A percentile compares a stretch with the other conserved stretches of the same genome.
Conservation (phyloP, 2,888 invertebrate species). For the Athalia cordata region DNA sequence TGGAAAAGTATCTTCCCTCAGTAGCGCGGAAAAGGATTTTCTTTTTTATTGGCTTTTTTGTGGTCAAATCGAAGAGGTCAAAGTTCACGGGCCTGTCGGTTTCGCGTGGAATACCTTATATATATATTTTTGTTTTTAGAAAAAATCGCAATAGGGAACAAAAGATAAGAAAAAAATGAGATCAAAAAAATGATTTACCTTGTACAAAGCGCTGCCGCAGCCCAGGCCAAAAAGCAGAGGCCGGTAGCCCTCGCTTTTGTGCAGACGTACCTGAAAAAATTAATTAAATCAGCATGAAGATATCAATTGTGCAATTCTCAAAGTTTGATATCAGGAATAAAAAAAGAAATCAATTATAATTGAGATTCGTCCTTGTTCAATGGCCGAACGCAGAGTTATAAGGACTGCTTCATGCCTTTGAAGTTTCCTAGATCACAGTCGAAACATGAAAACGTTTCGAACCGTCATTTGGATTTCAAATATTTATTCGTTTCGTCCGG, state of each 20-base stretch:
- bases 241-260: conserved; percentile 89
- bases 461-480: background rate
- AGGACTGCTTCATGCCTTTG: too few relatives aligned
- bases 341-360: too few relatives aligned
- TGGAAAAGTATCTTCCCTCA: too few relatives aligned
- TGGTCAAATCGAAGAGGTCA: too few relatives aligned
- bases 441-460: too few relatives aligned
- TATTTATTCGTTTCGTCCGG: conserved; percentile 8
- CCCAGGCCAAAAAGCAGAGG: conserved; percentile 89
- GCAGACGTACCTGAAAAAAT: conserved; percentile 81
- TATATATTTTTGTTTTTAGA: background rate
- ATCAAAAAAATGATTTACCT: conserved; percentile 78
- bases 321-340: too few relatives aligned
- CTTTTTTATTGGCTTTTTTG: too few relatives aligned
- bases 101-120: too few relatives aligned
- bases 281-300: background rate
- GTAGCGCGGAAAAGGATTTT: too few relatives aligned
- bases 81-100: too few relatives aligned
- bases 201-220: conserved; percentile 88
- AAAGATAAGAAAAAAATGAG: conserved; percentile 35
- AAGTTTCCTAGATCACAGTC: too few relatives aligned
- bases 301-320: background rate
- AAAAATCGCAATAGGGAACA: conserved; percentile 1
- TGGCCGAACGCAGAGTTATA: too few relatives aligned
- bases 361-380: background rate